These are phyloP conservation scores for Labia minor DNA, from an alignment of 2,888 invertebrate genomes.

Conservation along the genomic window DNA sequence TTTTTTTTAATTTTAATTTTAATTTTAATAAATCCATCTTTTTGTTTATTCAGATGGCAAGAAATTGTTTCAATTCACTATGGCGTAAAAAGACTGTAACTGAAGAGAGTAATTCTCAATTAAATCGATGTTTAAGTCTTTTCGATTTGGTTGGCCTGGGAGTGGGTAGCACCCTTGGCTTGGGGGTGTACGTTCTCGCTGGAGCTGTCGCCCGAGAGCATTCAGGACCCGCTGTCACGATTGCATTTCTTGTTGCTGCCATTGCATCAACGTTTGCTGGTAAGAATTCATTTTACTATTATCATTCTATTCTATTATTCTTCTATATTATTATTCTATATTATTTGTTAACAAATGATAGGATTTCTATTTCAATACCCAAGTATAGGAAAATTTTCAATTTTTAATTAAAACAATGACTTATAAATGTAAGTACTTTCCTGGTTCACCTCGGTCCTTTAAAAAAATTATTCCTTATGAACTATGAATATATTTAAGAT, in stretches of 20 bases:
- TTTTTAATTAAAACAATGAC: too few relatives aligned
- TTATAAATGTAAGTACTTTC: too few relatives aligned
- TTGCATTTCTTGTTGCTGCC: constrained; percentile 86
- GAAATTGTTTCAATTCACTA: constrained; percentile 14
- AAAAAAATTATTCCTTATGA: too few relatives aligned
- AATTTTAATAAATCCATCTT: too few relatives aligned
- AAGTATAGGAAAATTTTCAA: too few relatives aligned
- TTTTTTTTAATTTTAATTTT: too few relatives aligned
- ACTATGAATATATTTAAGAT: too few relatives aligned
- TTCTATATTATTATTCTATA: constrained; percentile 13
- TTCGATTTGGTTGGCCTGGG: constrained; percentile 79
- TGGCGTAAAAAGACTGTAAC: constrained; percentile 24
- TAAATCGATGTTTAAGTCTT: constrained; percentile 61
- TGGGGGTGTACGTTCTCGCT: constrained; percentile 90
- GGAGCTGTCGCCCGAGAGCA: constrained; percentile 76
- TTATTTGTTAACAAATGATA: not conserved
- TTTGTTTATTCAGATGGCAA: not conserved
- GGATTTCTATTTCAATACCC: too few relatives aligned
- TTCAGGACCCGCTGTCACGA: constrained; percentile 82
- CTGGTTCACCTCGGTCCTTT: too few relatives aligned
- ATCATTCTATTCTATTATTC: not conserved
- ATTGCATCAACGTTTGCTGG: constrained; percentile 87
- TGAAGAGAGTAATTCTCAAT: constrained; percentile 32
- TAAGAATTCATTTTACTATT: constrained; percentile 38
- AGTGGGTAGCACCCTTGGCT: constrained; percentile 78